Percentiles rank a stretch among this genome's conserved stretches.
Conservation (phyloP, 2,888 invertebrate species). For the Palloptera scutellata region DNA sequence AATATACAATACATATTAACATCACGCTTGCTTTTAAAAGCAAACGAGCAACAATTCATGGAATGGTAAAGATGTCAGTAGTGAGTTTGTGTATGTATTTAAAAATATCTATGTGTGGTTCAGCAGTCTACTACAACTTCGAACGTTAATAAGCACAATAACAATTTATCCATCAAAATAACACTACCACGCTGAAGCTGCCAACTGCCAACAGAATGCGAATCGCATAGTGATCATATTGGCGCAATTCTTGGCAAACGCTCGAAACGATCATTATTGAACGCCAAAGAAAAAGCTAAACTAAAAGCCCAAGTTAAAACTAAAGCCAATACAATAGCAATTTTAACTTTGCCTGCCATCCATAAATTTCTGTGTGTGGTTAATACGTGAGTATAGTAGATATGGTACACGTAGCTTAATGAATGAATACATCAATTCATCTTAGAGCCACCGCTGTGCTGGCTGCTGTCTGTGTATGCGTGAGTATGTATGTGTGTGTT, state of each 20-base stretch:
- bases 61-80: slow-evolving; percentile 6
- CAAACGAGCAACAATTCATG: slow-evolving; percentile 11
- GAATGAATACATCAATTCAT: slow-evolving; percentile 29
- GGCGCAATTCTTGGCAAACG: slow-evolving; percentile 17
- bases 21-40: background rate
- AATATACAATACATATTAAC: too few relatives aligned
- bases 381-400: too few relatives aligned
- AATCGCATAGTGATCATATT: slow-evolving; percentile 9
- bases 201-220: slow-evolving; percentile 4
- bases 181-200: background rate
- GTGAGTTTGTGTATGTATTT: background rate
- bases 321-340: background rate
- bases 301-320: background rate
- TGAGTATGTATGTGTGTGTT: too few relatives aligned
- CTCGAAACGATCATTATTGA: too few relatives aligned
- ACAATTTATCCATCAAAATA: slow-evolving; percentile 31
- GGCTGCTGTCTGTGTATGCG: too few relatives aligned
- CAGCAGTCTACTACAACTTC: background rate
- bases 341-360: too few relatives aligned
- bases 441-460: slow-evolving; percentile 19
- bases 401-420: slow-evolving; percentile 25
- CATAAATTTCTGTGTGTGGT: too few relatives aligned
- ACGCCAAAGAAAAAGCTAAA: too few relatives aligned
- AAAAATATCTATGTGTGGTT: background rate
- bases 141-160: slow-evolving; percentile 6